Evolutionary conservation across 2,113 vertebrate genomes (phyloP).

Genomic region (Boleophthalmus pectinirostris): DNA sequence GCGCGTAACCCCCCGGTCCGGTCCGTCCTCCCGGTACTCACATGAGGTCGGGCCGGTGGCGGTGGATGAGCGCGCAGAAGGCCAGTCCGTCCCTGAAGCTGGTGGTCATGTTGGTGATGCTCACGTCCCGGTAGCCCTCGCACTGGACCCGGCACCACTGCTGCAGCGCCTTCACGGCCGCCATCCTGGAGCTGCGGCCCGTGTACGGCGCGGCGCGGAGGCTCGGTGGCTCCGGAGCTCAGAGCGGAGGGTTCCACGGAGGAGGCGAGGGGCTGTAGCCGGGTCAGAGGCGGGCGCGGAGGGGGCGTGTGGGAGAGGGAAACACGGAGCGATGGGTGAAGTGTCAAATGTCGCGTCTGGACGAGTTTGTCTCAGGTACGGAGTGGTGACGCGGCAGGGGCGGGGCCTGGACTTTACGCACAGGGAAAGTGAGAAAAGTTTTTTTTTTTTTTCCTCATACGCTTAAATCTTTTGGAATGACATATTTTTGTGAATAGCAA

Average conservation of each 20-base stretch:
- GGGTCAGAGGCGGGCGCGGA: background rate
- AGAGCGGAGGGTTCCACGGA: background rate
- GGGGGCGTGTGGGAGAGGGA: background rate
- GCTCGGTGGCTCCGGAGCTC: background rate
- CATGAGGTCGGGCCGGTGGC: conserved; percentile 92
- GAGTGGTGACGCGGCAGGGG: conserved; percentile 51
- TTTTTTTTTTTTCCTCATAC: no score
- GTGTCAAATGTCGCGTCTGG: background rate
- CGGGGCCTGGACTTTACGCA: conserved; percentile 30
- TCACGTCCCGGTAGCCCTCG: conserved; percentile 89
- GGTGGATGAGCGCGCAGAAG: conserved; percentile 96
- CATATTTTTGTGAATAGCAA: no score
- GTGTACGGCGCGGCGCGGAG: background rate
- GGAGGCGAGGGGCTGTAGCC: background rate
- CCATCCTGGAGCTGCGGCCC: conserved; percentile 71
- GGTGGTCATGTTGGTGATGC: conserved; percentile 96
- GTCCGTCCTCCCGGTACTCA: conserved; percentile 73
- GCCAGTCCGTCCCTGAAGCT: conserved; percentile 96
- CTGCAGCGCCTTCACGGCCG: conserved; percentile 90
- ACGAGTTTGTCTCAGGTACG: conserved; percentile 52
- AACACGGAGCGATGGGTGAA: background rate
- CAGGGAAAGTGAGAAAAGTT: background rate
- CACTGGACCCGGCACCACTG: conserved; percentile 92
- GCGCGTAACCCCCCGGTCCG: background rate
- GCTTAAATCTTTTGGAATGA: no score